Evolutionary conservation across 2,888 invertebrate species (phyloP).

Genomic region (Thalpophila matura): DNA sequence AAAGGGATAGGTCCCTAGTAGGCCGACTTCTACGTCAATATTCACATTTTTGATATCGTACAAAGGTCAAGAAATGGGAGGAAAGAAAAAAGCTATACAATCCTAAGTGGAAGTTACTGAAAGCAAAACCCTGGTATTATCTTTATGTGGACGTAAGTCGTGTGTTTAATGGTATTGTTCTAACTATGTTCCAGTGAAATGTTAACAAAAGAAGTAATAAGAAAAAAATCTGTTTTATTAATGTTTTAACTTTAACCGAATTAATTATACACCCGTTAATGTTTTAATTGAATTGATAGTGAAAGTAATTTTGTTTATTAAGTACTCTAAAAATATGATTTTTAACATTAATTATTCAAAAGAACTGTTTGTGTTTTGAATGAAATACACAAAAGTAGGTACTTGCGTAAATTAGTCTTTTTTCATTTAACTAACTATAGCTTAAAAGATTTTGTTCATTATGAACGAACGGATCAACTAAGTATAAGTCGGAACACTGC

Average conservation of each 20-base stretch:
- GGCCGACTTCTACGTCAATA: not conserved
- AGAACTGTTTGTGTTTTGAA: no score
- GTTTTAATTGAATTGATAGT: not conserved
- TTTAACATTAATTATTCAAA: no score
- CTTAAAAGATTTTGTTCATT: no score
- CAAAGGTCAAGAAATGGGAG: constrained; percentile 31
- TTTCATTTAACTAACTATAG: no score
- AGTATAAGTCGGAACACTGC: no score
- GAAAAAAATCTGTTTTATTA: not conserved
- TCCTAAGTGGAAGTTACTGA: constrained; percentile 32
- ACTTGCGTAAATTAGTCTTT: no score
- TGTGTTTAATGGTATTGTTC: constrained; percentile 50
- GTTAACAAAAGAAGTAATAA: constrained; percentile 35
- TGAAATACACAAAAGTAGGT: no score
- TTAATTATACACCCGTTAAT: not conserved
- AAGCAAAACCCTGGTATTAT: constrained; percentile 70
- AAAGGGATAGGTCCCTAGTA: constrained; percentile 11
- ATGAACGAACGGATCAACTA: no score
- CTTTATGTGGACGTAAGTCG: constrained; percentile 71
- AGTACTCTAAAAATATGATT: no score
- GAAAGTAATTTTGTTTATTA: not conserved
- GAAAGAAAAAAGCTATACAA: constrained; percentile 3
- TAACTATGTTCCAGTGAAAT: constrained; percentile 45
- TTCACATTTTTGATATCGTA: constrained; percentile 46
- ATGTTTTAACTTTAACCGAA: constrained; percentile 18